Base-by-base conservation (phyloP, 2,888 invertebrate genomes). In the Strigamia crassipes region DNA sequence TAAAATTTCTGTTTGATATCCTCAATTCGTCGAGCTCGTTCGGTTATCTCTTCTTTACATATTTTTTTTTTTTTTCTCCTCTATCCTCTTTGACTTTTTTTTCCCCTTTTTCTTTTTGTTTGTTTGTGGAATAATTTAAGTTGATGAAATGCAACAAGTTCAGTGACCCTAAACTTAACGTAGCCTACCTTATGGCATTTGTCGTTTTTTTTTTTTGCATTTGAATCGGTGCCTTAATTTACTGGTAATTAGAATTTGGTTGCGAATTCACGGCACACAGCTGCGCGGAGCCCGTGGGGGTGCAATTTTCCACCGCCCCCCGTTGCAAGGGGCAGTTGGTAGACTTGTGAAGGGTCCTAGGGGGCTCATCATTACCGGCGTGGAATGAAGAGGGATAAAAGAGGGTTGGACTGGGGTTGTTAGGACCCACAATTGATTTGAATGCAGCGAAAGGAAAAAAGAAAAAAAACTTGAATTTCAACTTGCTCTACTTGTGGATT, bases 211-310 rank as follows among this genome's bases (percentile, higher is more conserved):
- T 56, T 21, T 18, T 18, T 18, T 56, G 2, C 56, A 56, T 56
- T 56, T 56, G 56, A 73, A 73, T 73, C 73, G 31, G 73, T 56
- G 18, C 56, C 73, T 73, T 73, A 73, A 73, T 73, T 73, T 73
- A 73, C 27, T 73, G 73, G 73, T 73, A 73, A 73, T 73, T 73
- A 31, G 73, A 73, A 73, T 73, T 73, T 73, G 73, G 73, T 73
- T 31, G 73, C 73, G 27, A 73, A 73, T 73, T 73, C 73, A 73
- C 27, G 73, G 73, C 31, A 31, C 27, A 73, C 73, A 73, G 73
- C 73, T 73, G 73, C 27, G 27, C 27, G 23, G 27, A 73, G 31
- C 27, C 73, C 27, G 27, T 15, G 73, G 73, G 73, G 73, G 73
- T 27, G 73, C 73, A 73, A 73, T 73, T 73, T 73, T 73, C 73